Evolutionary conservation across 1,140 invertebrate species (phyloP).

Genomic region (Neodiprion pinetum): DNA sequence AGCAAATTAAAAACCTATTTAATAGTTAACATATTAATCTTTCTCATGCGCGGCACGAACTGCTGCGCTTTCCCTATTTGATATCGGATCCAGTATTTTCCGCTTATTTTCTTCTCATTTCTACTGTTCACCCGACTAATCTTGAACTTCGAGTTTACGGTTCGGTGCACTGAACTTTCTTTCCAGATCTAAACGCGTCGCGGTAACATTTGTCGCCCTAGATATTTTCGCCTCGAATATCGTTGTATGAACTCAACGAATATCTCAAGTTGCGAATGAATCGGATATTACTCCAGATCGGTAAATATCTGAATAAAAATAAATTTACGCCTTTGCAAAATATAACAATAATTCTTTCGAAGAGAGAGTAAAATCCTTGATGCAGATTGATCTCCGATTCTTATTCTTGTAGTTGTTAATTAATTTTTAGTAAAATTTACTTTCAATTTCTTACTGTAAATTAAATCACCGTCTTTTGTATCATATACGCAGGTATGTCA

Average conservation of each 20-base stretch:
- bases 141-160: background rate
- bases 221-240: no score
- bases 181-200: no score
- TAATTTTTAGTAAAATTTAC: background rate
- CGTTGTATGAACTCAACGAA: no score
- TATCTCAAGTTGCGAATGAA: no score
- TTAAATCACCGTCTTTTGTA: background rate
- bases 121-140: background rate
- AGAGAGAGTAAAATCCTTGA: background rate
- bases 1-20: background rate
- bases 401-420: background rate
- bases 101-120: background rate
- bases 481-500: no score
- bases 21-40: background rate
- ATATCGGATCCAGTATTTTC: background rate
- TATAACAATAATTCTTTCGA: background rate
- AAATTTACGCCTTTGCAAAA: constrained; percentile 5
- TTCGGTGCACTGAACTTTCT: background rate
- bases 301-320: background rate
- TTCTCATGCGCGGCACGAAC: background rate
- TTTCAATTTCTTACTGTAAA: constrained; percentile 1
- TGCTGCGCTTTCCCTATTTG: background rate
- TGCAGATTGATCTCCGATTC: background rate
- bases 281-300: background rate
- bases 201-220: no score